Evolutionary conservation across 2,888 invertebrate species (phyloP), one percentile per base, ranked within the genome.

Genomic region (Drosophila demipolita): DNA sequence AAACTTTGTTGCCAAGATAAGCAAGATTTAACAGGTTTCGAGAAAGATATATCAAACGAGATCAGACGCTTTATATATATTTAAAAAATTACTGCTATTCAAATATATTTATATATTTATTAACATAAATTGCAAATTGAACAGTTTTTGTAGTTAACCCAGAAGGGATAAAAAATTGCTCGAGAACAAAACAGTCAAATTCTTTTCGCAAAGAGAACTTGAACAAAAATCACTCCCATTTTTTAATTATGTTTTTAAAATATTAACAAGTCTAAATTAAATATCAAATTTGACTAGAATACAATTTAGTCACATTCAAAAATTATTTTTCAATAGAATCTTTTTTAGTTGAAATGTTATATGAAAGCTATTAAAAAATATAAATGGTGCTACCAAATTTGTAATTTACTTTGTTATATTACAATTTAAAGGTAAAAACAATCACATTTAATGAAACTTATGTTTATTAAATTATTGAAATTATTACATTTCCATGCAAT

Each of bases 341-440:
- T n/a, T n/a, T n/a, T n/a, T n/a, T n/a, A n/a, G 0, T 7, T 45
- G 3, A 11, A 11, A 40, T 40, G 1, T 0, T 1, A 2, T 11
- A 40, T 36, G 15, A 38, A 40, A 1, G 17, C 40, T 5, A 40
- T 20, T 3, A 6, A 23, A 23, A 45, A 20, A 20, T 45, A 23
- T 15, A 45, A 20, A 20, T 45, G 7, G 8, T 3, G 8, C 12
- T 17, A 3, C 0, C 17, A 8, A n/a, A n/a, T 9, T 12, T 20
- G 1, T 15, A 1, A 0, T 3, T 45, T n/a, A 20, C 1, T 20
- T 7, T 45, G 6, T 12, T 42, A 3, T 7, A 7, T 12, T 20
- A 0, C 12, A 45, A 1, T 45, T 7, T 1, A 23, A 1, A n/a
- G 4, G 3, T 17, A 8, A 17, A 40, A 40, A 17, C 5, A 9